Evolutionary conservation across 1,140 invertebrate genomes (phyloP).

Genomic region (Cydia pomonella): DNA sequence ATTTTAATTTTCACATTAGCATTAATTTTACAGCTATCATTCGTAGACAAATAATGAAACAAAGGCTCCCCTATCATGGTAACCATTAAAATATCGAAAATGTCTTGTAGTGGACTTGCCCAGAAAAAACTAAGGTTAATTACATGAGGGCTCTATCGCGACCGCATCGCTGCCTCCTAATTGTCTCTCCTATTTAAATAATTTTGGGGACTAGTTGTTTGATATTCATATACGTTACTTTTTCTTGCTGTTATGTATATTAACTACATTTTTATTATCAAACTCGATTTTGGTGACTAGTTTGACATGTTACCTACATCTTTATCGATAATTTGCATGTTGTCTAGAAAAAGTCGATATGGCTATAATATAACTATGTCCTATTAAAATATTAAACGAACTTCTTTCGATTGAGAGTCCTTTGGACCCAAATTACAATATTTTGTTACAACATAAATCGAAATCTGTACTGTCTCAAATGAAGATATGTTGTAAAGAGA

Average conservation of each 20-base stretch:
- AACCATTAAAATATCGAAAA: slow-evolving; percentile 53
- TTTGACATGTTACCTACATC: background rate
- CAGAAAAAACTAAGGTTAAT: slow-evolving; percentile 56
- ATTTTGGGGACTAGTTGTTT: slow-evolving; percentile 48
- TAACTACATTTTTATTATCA: background rate
- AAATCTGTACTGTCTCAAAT: no score
- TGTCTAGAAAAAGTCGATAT: no score
- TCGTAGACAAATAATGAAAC: slow-evolving; percentile 44
- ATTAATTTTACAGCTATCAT: slow-evolving; percentile 53
- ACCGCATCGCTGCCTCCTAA: slow-evolving; percentile 46
- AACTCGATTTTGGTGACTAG: background rate
- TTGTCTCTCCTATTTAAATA: slow-evolving; percentile 63
- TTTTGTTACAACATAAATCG: no score
- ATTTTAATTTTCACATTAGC: slow-evolving; percentile 35
- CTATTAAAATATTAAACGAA: no score
- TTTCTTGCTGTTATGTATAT: slow-evolving; percentile 21
- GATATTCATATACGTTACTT: slow-evolving; percentile 35
- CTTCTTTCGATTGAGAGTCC: no score
- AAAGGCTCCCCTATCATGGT: slow-evolving; percentile 42
- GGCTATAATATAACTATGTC: no score
- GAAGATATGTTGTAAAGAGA: no score
- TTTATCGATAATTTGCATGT: background rate
- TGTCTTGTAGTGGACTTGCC: slow-evolving; percentile 38
- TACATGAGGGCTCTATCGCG: slow-evolving; percentile 60
- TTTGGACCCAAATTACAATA: no score